Evolutionary conservation across 1,140 invertebrate genomes (phyloP).

Genomic region (Ceratoteleas bidentatus): DNA sequence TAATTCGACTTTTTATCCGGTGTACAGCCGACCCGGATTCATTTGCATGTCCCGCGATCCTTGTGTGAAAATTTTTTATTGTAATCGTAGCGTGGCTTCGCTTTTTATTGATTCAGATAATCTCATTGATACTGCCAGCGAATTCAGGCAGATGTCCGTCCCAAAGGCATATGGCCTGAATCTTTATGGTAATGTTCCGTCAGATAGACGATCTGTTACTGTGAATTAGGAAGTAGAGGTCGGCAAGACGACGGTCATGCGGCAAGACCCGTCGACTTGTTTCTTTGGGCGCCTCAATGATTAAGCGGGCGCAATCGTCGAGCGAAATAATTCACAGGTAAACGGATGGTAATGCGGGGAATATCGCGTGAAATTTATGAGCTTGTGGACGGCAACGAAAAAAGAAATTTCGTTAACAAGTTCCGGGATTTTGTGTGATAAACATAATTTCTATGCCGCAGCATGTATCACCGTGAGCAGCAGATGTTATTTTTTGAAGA

Average conservation of each 20-base stretch:
- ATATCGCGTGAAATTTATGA: slow-evolving; percentile 19
- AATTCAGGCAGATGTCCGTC: slow-evolving; percentile 42
- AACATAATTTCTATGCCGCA: slow-evolving; percentile 27
- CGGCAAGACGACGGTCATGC: slow-evolving; percentile 21
- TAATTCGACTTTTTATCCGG: slow-evolving; percentile 16
- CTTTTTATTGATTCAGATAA: slow-evolving; percentile 43
- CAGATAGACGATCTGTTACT: slow-evolving; percentile 47
- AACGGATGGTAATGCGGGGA: slow-evolving; percentile 16
- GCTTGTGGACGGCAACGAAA: background rate
- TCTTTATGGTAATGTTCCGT: slow-evolving; percentile 47
- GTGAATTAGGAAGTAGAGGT: slow-evolving; percentile 56
- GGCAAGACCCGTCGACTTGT: slow-evolving; percentile 12
- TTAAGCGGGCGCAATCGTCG: slow-evolving; percentile 16
- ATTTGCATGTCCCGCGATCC: slow-evolving; percentile 33
- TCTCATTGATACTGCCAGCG: slow-evolving; percentile 36
- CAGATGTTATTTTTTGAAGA: slow-evolving; percentile 47
- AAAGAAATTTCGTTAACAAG: slow-evolving; percentile 55
- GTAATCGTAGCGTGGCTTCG: slow-evolving; percentile 35
- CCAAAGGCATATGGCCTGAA: slow-evolving; percentile 45
- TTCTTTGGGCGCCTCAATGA: slow-evolving; percentile 25
- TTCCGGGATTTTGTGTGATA: slow-evolving; percentile 38
- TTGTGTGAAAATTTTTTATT: slow-evolving; percentile 34
- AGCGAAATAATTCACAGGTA: slow-evolving; percentile 36
- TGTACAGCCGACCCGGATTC: slow-evolving; percentile 1
- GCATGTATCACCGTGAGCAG: slow-evolving; percentile 15